Conservation (phyloP, 2,113 vertebrate species). For the Benitochromis conjunctus region DNA sequence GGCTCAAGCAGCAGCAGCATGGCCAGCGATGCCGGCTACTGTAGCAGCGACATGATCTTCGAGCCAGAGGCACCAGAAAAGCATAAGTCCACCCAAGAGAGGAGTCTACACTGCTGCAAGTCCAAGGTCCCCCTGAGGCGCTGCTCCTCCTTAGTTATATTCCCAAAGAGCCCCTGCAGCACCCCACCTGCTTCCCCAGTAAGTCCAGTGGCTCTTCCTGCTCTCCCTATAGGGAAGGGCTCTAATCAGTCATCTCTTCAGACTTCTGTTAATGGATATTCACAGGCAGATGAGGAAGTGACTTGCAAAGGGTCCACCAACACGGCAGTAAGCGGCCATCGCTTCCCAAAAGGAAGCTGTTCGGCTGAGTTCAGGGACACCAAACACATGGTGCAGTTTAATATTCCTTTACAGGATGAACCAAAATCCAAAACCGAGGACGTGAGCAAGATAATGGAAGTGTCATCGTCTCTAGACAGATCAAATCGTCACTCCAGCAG, state of each 20-base stretch:
- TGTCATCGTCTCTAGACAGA: constrained; percentile 55
- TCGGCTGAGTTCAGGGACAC: constrained; percentile 74
- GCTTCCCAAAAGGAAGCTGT: constrained; percentile 74
- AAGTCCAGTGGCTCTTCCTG: constrained; percentile 63
- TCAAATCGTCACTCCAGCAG: constrained; percentile 73
- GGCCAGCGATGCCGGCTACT: constrained; percentile 74
- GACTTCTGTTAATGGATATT: constrained; percentile 70
- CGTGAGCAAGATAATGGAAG: constrained; percentile 18
- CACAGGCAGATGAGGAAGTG: constrained; percentile 63
- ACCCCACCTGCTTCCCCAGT: constrained; percentile 87
- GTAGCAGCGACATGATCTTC: constrained; percentile 78
- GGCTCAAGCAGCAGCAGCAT: constrained; percentile 78
- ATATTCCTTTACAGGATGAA: constrained; percentile 70
- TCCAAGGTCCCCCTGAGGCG: constrained; percentile 82
- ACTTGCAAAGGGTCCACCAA: constrained; percentile 76
- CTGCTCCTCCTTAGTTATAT: constrained; percentile 93
- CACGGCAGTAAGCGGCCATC: constrained; percentile 78
- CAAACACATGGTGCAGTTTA: constrained; percentile 75
- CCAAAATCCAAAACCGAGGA: constrained; percentile 34
- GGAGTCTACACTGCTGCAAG: constrained; percentile 60
- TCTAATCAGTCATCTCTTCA: constrained; percentile 75
- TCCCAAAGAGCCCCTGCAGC: constrained; percentile 85
- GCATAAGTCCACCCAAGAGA: constrained; percentile 57
- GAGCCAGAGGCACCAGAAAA: constrained; percentile 78
- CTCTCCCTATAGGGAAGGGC: constrained; percentile 59